Conservation (phyloP, 2,113 vertebrate genomes). For the Brachyhypopomus gauderio region DNA sequence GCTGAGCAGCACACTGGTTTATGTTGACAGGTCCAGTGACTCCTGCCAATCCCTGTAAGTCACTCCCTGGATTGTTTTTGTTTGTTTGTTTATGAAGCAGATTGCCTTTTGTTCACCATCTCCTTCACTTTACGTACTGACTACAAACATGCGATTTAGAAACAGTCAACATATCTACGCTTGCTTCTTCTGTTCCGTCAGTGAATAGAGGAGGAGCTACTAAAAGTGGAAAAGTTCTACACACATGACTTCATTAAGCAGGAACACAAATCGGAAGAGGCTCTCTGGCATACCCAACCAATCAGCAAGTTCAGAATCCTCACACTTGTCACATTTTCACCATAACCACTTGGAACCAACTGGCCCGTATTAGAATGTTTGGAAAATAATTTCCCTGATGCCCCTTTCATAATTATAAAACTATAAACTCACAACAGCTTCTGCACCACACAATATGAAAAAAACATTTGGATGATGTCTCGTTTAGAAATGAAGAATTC, state of each 20-base stretch:
- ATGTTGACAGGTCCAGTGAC: conserved; percentile 30
- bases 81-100: not conserved
- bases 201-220: not conserved
- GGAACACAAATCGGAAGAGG: not conserved
- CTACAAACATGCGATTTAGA: conserved; percentile 29
- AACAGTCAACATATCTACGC: not conserved
- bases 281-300: conserved; percentile 9
- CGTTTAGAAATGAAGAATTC: not conserved
- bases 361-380: not conserved
- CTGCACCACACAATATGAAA: not conserved
- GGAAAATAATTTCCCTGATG: not conserved
- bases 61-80: conserved; percentile 10
- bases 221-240: not conserved
- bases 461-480: not conserved
- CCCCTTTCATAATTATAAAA: not conserved
- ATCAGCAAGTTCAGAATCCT: conserved; percentile 20
- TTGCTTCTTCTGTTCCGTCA: not conserved
- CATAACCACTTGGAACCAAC: not conserved
- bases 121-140: not conserved
- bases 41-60: conserved; percentile 37
- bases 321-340: not conserved
- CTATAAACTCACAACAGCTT: not conserved
- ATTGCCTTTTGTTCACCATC: conserved; percentile 21
- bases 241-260: conserved; percentile 3
- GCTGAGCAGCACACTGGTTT: conserved; percentile 51